Evolutionary conservation across 2,797 vertebrate genomes (phyloP).

Genomic region (Liasis olivaceus): DNA sequence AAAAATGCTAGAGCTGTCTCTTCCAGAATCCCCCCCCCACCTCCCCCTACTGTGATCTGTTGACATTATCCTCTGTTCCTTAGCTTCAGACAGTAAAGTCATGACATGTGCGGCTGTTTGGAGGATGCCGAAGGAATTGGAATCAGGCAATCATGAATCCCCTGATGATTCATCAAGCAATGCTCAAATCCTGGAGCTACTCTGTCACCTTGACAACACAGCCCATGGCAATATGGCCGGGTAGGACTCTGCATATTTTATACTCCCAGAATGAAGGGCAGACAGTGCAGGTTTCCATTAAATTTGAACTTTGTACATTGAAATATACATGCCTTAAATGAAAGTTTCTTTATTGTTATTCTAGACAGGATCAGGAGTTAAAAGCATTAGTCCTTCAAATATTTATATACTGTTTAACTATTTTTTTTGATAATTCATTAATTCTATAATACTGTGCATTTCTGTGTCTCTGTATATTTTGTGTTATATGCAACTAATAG

Average conservation of each 20-base stretch:
- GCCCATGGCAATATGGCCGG: slow-evolving; percentile 89
- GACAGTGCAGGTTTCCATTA: slow-evolving; percentile 29
- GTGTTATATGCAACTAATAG: neutral
- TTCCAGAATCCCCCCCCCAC: slow-evolving; percentile 48
- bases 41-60: slow-evolving; percentile 55
- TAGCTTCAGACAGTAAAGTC: slow-evolving; percentile 92
- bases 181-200: slow-evolving; percentile 93
- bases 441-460: slow-evolving; percentile 21
- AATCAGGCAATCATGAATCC: slow-evolving; percentile 92
- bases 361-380: slow-evolving; percentile 39
- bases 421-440: slow-evolving; percentile 16
- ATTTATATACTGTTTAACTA: slow-evolving; percentile 5
- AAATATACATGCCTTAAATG: slow-evolving; percentile 20
- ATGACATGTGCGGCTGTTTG: slow-evolving; percentile 91
- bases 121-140: slow-evolving; percentile 96
- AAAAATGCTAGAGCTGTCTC: slow-evolving; percentile 50
- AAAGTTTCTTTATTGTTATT: slow-evolving; percentile 6
- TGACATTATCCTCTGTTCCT: slow-evolving; percentile 71
- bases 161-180: slow-evolving; percentile 96
- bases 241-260: slow-evolving; percentile 82
- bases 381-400: slow-evolving; percentile 34
- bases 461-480: neutral
- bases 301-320: slow-evolving; percentile 51
- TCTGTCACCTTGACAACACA: slow-evolving; percentile 94
- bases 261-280: slow-evolving; percentile 48